phyloP scores from a whole-genome alignment of 2,797 vertebrate species.

The Ctenopoma kingsleyae region DNA sequence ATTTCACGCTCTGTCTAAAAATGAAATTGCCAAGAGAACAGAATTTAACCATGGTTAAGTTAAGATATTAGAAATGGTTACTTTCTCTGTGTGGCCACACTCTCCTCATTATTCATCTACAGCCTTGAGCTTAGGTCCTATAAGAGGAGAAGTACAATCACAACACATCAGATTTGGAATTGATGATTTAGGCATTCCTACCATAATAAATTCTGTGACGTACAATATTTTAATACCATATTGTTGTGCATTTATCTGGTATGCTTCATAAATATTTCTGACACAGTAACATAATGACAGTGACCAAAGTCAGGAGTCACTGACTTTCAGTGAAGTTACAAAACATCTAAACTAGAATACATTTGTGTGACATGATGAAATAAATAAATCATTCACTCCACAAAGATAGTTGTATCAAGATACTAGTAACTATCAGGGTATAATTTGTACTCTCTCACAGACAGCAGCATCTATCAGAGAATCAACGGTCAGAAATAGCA shows the following conservation, averaged over 20 bases:
- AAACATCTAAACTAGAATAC: background rate
- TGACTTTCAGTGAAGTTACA: background rate
- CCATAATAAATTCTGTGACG: background rate
- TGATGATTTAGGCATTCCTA: background rate
- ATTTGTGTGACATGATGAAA: background rate
- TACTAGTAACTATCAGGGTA: background rate
- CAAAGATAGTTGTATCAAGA: background rate
- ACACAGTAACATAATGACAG: background rate
- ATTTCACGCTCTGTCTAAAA: constrained; percentile 72
- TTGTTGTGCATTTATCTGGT: background rate
- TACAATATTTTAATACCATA: background rate
- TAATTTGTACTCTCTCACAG: constrained; percentile 16
- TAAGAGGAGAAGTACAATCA: constrained; percentile 24
- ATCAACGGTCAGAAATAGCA: constrained; percentile 20
- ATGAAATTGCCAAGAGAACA: constrained; percentile 66
- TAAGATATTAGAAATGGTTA: constrained; percentile 50
- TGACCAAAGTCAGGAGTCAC: background rate
- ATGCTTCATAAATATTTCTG: background rate
- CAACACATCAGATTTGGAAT: constrained; percentile 4
- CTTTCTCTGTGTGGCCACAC: constrained; percentile 19
- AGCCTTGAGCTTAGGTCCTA: constrained; percentile 11
- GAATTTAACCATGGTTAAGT: constrained; percentile 58
- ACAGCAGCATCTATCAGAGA: constrained; percentile 22
- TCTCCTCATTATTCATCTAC: constrained; percentile 12
- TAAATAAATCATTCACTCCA: background rate